Percentiles rank a stretch among this genome's conserved stretches.
phyloP scores from a whole-genome alignment of 2,113 vertebrate species.

The Tiliqua scincoides region DNA sequence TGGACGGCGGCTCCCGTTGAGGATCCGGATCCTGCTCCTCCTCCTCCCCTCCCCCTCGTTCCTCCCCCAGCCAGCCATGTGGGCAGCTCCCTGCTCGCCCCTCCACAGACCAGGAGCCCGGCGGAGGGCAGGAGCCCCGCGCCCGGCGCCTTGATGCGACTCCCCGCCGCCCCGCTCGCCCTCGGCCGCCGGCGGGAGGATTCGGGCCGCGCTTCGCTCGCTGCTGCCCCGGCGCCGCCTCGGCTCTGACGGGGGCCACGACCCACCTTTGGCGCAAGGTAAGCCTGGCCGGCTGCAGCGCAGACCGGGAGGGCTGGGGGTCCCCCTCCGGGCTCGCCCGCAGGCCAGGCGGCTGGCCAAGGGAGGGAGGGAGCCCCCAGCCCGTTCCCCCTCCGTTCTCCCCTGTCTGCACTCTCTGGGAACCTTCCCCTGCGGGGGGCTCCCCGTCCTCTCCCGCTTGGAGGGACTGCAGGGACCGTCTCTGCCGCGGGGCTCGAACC shows the following conservation, averaged over 20 bases:
- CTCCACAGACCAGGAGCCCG: constrained; percentile 50
- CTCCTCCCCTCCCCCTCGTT: background rate
- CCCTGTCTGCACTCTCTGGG: no score
- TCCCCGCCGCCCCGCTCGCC: constrained; percentile 48
- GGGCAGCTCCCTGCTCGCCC: constrained; percentile 75
- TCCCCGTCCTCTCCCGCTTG: background rate
- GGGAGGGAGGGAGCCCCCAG: no score
- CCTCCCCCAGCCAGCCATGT: constrained; percentile 74
- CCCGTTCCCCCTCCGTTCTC: no score
- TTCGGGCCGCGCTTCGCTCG: constrained; percentile 39
- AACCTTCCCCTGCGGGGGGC: background rate
- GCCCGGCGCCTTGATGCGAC: background rate
- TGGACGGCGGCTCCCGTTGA: constrained; percentile 70
- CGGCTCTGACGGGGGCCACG: background rate
- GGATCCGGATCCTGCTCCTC: constrained; percentile 72
- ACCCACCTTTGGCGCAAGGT: background rate
- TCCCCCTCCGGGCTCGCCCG: constrained; percentile 49
- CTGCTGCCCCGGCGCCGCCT: background rate
- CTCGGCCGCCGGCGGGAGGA: constrained; percentile 59
- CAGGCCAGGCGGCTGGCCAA: constrained; percentile 38
- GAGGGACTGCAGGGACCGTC: no score
- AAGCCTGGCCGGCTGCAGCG: background rate
- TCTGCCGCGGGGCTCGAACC: no score
- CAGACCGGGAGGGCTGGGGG: background rate
- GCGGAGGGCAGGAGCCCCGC: constrained; percentile 31